A percentile compares a stretch with the other conserved stretches of the same genome.
These are phyloP conservation scores for Rhinichthys osculus DNA, from an alignment of 2,797 vertebrate genomes.

Conservation along the genomic window DNA sequence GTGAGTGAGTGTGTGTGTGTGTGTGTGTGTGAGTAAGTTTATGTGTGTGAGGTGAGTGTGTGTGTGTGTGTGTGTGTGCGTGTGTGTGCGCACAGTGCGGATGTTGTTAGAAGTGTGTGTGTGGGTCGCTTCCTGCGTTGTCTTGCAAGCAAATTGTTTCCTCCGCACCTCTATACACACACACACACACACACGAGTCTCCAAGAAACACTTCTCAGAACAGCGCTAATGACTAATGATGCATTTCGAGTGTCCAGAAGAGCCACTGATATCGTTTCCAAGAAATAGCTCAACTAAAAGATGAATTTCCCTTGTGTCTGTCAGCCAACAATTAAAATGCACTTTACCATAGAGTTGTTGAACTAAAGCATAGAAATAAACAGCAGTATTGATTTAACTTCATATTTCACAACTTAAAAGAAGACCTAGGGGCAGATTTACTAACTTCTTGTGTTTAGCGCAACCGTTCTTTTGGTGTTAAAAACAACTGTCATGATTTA, in stretches of 20 bases:
- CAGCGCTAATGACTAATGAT: background rate
- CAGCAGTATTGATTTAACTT: no score
- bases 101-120: slow-evolving; percentile 30
- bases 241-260: background rate
- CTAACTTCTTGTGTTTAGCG: no score
- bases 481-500: no score
- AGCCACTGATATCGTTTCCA: background rate
- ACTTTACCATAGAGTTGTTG: background rate
- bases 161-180: slow-evolving; percentile 26
- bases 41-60: background rate
- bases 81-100: background rate
- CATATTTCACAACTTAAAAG: background rate
- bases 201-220: background rate
- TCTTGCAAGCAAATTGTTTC: slow-evolving; percentile 50
- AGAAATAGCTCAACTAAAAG: background rate
- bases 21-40: no score
- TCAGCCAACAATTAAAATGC: background rate
- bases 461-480: no score
- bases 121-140: slow-evolving; percentile 57
- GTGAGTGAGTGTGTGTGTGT: background rate
- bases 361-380: background rate
- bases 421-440: background rate
- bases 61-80: no score
- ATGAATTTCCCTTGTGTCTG: background rate
- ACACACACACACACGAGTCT: background rate